Conservation (phyloP, 1,140 invertebrate genomes). For the Artemia franciscana region DNA sequence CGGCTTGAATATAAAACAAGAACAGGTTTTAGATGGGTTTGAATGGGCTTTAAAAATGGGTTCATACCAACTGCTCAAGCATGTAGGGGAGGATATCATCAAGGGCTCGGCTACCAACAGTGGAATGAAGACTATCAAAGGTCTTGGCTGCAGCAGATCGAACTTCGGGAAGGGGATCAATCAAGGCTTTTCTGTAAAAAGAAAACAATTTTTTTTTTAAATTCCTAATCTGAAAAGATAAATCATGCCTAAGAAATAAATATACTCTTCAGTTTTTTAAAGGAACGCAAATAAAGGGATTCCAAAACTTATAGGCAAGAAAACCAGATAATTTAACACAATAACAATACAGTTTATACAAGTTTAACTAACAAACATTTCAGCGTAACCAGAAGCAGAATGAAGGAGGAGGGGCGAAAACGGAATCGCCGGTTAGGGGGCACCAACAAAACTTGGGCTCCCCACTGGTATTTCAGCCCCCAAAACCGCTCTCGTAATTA, state of each 20-base stretch:
- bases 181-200: slow-evolving; percentile 48
- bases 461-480: too few relatives aligned
- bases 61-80: slow-evolving; percentile 43
- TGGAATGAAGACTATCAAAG: slow-evolving; percentile 83
- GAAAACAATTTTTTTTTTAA: too few relatives aligned
- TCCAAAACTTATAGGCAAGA: background rate
- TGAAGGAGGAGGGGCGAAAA: too few relatives aligned
- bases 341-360: slow-evolving; percentile 1
- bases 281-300: background rate
- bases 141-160: slow-evolving; percentile 81
- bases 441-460: too few relatives aligned
- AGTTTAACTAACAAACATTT: background rate
- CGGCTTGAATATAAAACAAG: too few relatives aligned
- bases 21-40: too few relatives aligned
- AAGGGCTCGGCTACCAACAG: slow-evolving; percentile 76
- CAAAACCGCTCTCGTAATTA: too few relatives aligned
- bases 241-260: too few relatives aligned
- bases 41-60: too few relatives aligned
- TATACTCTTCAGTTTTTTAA: too few relatives aligned
- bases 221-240: too few relatives aligned
- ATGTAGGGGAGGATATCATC: slow-evolving; percentile 88
- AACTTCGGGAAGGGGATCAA: slow-evolving; percentile 78
- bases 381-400: background rate
- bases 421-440: too few relatives aligned
- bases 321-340: background rate